These are phyloP conservation scores for Chiloscyllium plagiosum DNA, from an alignment of 2,113 vertebrate genomes.

Conservation along the genomic window DNA sequence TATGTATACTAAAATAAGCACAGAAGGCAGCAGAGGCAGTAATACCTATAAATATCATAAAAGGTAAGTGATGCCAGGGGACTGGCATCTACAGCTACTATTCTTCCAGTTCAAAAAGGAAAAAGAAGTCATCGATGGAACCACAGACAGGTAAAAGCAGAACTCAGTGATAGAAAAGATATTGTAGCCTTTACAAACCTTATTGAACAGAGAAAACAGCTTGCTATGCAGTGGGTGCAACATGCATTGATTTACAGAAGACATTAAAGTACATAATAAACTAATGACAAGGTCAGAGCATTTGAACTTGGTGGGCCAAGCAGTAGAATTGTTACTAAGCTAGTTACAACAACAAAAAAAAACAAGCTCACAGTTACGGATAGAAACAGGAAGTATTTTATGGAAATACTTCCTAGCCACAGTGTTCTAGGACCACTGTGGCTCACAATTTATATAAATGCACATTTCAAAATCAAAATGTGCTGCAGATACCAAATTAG, in stretches of 20 bases:
- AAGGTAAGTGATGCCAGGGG: neutral
- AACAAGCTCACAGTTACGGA: neutral
- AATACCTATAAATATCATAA: neutral
- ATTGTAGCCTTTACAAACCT: neutral
- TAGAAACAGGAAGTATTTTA: neutral
- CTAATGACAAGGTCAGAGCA: neutral
- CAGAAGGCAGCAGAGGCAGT: neutral
- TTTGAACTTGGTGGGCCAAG: neutral
- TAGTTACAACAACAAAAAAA: neutral
- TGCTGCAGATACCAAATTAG: neutral
- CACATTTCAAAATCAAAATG: neutral
- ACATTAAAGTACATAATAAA: neutral
- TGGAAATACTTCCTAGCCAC: too few relatives aligned
- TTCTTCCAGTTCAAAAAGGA: neutral
- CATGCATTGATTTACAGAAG: neutral
- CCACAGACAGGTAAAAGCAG: neutral
- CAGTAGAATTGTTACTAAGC: neutral
- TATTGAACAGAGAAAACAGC: neutral
- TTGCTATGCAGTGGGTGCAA: neutral
- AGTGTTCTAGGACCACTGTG: neutral
- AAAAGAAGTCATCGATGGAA: neutral
- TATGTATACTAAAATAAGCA: neutral
- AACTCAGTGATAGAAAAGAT: neutral
- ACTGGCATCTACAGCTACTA: neutral
- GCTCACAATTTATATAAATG: neutral